Evolutionary conservation across 2,888 invertebrate species (phyloP).

Genomic region (Eretmocerus hayati): DNA sequence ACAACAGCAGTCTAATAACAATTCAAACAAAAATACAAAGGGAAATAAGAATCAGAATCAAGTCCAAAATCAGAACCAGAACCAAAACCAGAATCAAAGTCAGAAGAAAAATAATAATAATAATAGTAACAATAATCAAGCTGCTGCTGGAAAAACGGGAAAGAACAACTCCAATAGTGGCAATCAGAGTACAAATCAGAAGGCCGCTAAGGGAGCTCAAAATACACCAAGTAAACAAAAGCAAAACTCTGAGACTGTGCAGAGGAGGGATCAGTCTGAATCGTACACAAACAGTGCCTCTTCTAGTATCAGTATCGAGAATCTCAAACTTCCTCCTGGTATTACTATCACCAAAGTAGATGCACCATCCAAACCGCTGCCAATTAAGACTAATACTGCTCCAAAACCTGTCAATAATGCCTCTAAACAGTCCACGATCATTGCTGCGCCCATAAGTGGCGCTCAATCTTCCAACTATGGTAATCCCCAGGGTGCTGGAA

Average conservation of each 20-base stretch:
- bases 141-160: constrained; percentile 16
- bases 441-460: constrained; percentile 43
- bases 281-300: constrained; percentile 25
- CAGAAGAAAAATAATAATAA: constrained; percentile 13
- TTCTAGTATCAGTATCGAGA: constrained; percentile 40
- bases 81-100: constrained; percentile 16
- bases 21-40: constrained; percentile 18
- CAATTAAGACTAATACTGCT: constrained; percentile 35
- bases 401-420: constrained; percentile 36
- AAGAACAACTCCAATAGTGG: constrained; percentile 20
- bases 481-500: constrained; percentile 46
- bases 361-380: constrained; percentile 39
- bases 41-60: constrained; percentile 15
- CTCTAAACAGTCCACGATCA: constrained; percentile 43
- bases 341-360: constrained; percentile 72
- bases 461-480: constrained; percentile 38
- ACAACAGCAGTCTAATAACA: constrained; percentile 24
- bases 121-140: constrained; percentile 15
- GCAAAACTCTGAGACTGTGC: constrained; percentile 12
- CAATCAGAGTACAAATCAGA: constrained; percentile 28
- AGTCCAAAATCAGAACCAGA: constrained; percentile 16
- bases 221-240: constrained; percentile 25
- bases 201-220: constrained; percentile 20
- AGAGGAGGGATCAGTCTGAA: constrained; percentile 14
- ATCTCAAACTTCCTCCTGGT: constrained; percentile 62